Conservation (phyloP, 2,113 vertebrate genomes). For the Aramus guarauna region DNA sequence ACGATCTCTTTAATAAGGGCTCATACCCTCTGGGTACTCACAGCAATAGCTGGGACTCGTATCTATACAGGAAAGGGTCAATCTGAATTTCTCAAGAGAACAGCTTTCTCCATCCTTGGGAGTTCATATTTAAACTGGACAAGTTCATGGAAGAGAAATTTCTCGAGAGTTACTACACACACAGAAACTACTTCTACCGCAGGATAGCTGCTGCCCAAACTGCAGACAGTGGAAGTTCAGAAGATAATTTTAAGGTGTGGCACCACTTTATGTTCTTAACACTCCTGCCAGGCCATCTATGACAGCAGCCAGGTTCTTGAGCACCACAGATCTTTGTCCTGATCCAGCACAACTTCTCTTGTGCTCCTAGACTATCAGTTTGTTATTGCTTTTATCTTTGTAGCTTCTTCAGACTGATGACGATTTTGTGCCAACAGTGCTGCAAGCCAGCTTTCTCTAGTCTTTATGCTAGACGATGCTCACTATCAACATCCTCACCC, state of each 20-base stretch:
- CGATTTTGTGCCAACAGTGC: not conserved
- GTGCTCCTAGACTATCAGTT: not conserved
- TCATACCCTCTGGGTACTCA: not conserved
- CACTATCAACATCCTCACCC: not conserved
- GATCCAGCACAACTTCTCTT: not conserved
- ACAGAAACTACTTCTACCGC: not conserved
- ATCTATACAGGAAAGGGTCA: not conserved
- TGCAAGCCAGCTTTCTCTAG: constrained; percentile 2
- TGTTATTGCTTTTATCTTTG: not conserved
- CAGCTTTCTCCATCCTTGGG: too few species aligned
- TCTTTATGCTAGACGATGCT: not conserved
- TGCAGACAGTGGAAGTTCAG: not conserved
- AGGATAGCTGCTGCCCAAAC: not conserved
- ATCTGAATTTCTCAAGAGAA: not conserved
- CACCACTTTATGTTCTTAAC: not conserved
- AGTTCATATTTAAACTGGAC: not conserved
- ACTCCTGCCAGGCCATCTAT: not conserved
- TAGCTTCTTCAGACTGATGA: not conserved
- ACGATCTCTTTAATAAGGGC: not conserved
- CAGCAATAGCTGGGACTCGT: not conserved
- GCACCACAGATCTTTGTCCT: not conserved
- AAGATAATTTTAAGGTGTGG: not conserved
- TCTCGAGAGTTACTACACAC: not conserved
- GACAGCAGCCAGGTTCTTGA: not conserved
- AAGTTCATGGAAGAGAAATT: not conserved